Conservation (phyloP, 2,113 vertebrate genomes). For the Clarias batrachus region DNA sequence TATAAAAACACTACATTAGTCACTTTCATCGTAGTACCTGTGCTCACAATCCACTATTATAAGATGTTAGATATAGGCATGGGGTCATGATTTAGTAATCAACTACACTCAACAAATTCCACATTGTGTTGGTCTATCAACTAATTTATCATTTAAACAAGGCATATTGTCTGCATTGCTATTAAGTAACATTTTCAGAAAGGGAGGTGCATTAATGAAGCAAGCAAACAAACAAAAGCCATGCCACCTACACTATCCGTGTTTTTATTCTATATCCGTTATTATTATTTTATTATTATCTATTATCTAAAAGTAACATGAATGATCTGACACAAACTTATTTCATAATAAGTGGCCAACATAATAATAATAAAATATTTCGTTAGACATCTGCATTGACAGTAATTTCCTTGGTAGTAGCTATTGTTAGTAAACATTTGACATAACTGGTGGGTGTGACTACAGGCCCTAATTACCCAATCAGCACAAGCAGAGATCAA, state of each 20-base stretch:
- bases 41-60: background rate
- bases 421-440: slow-evolving; percentile 15
- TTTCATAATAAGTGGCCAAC: background rate
- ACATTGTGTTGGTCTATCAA: background rate
- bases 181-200: background rate
- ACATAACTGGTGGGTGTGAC: background rate
- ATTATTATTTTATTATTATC: background rate
- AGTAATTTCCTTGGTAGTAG: background rate
- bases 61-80: background rate
- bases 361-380: background rate
- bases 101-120: background rate
- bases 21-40: background rate
- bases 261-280: background rate
- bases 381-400: no score
- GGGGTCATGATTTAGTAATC: background rate
- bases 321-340: background rate
- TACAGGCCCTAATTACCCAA: background rate
- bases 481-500: slow-evolving; percentile 1
- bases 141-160: background rate
- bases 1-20: background rate
- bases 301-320: background rate
- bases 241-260: background rate
- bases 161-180: background rate
- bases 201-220: background rate
- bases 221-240: no score